These are phyloP conservation scores for Leucoraja erinaceus DNA, from an alignment of 2,113 vertebrate genomes.

Conservation along the genomic window DNA sequence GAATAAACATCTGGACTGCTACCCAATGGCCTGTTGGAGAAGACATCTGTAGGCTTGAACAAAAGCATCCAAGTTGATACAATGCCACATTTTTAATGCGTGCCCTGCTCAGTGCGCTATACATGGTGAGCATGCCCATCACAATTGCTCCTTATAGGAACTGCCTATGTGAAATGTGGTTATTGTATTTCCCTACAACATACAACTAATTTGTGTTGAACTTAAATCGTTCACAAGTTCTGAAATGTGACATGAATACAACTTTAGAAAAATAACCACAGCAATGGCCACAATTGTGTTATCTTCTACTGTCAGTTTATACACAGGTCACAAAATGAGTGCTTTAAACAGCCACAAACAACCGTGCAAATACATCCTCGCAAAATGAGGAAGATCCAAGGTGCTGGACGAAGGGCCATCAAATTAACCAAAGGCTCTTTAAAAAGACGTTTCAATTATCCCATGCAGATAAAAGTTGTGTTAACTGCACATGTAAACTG, in stretches of 20 bases:
- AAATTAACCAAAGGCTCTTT: neutral
- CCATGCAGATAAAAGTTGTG: neutral
- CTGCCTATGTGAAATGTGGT: too few relatives aligned
- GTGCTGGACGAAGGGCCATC: neutral
- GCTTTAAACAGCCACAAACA: neutral
- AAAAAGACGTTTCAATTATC: neutral
- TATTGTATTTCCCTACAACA: neutral
- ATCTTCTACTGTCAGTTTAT: neutral
- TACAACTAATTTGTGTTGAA: neutral
- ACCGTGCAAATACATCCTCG: neutral
- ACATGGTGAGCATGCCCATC: neutral
- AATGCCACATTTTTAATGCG: too few relatives aligned
- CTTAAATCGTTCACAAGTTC: neutral
- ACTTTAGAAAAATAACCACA: neutral
- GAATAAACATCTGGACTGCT: neutral
- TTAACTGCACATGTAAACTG: neutral
- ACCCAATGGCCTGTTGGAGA: neutral
- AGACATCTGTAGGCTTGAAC: neutral
- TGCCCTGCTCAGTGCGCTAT: too few relatives aligned
- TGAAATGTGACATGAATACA: neutral
- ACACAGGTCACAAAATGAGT: neutral
- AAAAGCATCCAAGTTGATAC: neutral
- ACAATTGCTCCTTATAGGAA: neutral
- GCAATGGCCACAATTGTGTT: neutral
- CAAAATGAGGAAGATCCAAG: neutral